These are phyloP conservation scores for Actinemys pallida DNA, from an alignment of 2,113 vertebrate genomes.

Conservation along the genomic window DNA sequence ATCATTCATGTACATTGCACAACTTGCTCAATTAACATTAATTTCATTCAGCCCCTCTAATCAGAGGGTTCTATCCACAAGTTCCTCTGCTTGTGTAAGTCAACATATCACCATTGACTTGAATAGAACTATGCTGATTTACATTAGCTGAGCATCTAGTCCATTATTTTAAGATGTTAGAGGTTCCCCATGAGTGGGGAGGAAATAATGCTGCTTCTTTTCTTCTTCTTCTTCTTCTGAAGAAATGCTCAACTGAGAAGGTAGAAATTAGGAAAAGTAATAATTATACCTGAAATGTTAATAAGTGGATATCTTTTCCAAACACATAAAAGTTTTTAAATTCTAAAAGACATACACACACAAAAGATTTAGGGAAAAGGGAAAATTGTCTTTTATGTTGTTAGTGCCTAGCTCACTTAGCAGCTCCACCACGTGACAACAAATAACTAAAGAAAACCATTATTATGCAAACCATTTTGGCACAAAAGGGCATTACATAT, in stretches of 20 bases:
- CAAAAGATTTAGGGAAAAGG: constrained; percentile 66
- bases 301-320: constrained; percentile 71
- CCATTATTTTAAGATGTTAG: constrained; percentile 40
- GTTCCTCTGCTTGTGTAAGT: not conserved
- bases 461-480: constrained; percentile 87
- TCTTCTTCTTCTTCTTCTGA: constrained; percentile 43
- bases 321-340: constrained; percentile 74
- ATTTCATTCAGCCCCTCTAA: constrained; percentile 21
- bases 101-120: not conserved
- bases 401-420: constrained; percentile 70
- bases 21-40: not conserved
- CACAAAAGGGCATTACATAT: constrained; percentile 86
- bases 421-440: constrained; percentile 74
- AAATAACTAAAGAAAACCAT: constrained; percentile 83
- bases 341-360: constrained; percentile 75
- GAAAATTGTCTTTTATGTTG: constrained; percentile 77
- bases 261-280: constrained; percentile 69
- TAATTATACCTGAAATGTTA: constrained; percentile 78
- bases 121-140: not conserved
- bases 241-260: constrained; percentile 34
- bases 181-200: constrained; percentile 35
- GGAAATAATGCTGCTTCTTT: constrained; percentile 44
- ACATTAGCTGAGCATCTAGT: not conserved
- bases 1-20: not conserved
- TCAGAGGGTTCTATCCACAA: constrained; percentile 24